Conservation (phyloP, 2,888 invertebrate species). For the Noctuana brunneofusca region DNA sequence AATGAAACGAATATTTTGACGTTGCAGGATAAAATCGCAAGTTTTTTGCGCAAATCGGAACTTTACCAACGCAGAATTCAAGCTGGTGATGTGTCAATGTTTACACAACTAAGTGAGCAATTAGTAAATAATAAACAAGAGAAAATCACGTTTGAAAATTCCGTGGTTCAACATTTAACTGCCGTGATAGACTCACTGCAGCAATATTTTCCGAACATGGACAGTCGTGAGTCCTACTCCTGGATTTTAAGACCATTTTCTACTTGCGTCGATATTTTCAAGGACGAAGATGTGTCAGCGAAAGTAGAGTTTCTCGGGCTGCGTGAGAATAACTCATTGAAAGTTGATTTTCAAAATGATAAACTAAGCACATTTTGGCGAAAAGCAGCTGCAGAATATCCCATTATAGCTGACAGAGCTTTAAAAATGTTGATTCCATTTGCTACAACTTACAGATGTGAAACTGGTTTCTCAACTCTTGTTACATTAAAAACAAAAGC, state of each 20-base stretch:
- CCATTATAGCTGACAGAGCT: slow-evolving; percentile 40
- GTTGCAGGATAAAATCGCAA: too few species aligned
- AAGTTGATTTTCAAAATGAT: slow-evolving; percentile 31
- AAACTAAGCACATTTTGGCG: slow-evolving; percentile 37
- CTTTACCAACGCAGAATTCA: slow-evolving; percentile 43
- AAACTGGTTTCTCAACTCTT: slow-evolving; percentile 38
- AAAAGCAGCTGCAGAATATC: slow-evolving; percentile 40
- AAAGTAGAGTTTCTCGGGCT: slow-evolving; percentile 23
- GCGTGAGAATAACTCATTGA: background rate
- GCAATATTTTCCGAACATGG: slow-evolving; percentile 42
- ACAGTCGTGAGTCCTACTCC: slow-evolving; percentile 37
- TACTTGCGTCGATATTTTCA: slow-evolving; percentile 33
- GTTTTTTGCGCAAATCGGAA: slow-evolving; percentile 42
- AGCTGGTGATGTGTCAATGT: slow-evolving; percentile 41
- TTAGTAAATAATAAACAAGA: slow-evolving; percentile 37
- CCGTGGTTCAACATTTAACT: slow-evolving; percentile 39
- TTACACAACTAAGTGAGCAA: slow-evolving; percentile 42
- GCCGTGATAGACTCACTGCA: slow-evolving; percentile 38
- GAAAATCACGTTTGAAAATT: slow-evolving; percentile 41
- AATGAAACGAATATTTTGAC: slow-evolving; percentile 25
- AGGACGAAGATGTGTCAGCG: slow-evolving; percentile 35
- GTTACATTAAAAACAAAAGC: slow-evolving; percentile 38
- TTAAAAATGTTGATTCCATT: slow-evolving; percentile 40
- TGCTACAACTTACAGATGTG: slow-evolving; percentile 40
- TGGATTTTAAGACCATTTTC: slow-evolving; percentile 40